Evolutionary conservation across 2,888 invertebrate species (phyloP), one percentile per base, ranked within the genome.

Genomic region (Dorcus hopei): DNA sequence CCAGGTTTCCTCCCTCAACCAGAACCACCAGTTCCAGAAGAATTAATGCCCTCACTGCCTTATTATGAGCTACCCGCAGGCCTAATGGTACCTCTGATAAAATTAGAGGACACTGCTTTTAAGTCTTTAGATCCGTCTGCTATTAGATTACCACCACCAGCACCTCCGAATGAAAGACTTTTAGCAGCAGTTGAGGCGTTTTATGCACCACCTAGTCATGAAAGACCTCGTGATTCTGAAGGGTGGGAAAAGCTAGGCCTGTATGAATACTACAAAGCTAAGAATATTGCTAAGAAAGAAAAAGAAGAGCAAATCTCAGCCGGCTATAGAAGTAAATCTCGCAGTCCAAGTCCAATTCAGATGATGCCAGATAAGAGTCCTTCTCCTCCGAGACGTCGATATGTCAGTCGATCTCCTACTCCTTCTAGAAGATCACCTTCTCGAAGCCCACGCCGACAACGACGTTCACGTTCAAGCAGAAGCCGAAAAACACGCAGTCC

Each of bases 211-310:
- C 96, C 97, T 5, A 92, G 93, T 68, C 96, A 97, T 74, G 97
- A 98, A 74, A 85, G 95, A 59, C 97, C 97, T 0, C 83, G 97
- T 72, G 97, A 97, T 52, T 90, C 90, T 78, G 97, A 98, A 79
- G 98, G 98, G 38, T 99, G 98, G 98, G 99, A 99, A 78, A 95
- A 95, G 79, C 83, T 97, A 72, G 97, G 96, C 62, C 83, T 99
- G 55, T 97, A 96, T 78, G 98, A 99, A 80, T 99, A 96, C 80
- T 97, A 95, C 80, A 95, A 95, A 80, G 94, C 95, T 5, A 99
- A 98, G 80, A 93, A 95, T 77, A 86, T 88, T 59, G 95, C 96
- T 2, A 87, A 89, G 67, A 93, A 93, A 74, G 87, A 90, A 73
- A 95, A 94, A 74, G 92, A 94, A 71, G 92, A 93, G 63, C 90